Conservation (phyloP, 2,888 invertebrate species). For the Dolichomitus sp. region DNA sequence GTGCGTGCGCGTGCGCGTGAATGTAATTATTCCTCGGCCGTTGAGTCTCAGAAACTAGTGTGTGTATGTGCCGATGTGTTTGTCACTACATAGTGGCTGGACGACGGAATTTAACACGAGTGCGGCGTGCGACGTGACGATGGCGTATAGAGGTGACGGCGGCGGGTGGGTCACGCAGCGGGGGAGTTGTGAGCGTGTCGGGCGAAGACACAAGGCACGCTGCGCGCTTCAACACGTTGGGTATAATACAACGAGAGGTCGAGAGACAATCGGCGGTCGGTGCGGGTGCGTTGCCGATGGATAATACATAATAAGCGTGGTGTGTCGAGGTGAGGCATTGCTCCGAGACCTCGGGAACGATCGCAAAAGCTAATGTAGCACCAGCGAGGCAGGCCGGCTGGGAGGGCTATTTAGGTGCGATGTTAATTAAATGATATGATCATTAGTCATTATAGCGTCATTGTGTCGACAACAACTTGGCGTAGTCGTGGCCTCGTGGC, state of each 20-base stretch:
- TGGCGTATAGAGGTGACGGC: constrained; percentile 27
- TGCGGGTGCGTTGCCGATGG: constrained; percentile 69
- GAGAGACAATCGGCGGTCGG: constrained; percentile 73
- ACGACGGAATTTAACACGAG: constrained; percentile 82
- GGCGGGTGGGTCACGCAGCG: constrained; percentile 14
- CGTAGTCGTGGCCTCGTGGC: constrained; percentile 60
- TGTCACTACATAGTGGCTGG: constrained; percentile 65
- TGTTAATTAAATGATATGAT: constrained; percentile 86
- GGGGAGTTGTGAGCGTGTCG: constrained; percentile 78
- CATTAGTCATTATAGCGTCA: constrained; percentile 85
- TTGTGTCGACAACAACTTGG: constrained; percentile 81
- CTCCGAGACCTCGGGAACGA: constrained; percentile 59
- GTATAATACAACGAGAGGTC: constrained; percentile 12
- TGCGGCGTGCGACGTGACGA: constrained; percentile 58
- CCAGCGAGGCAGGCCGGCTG: constrained; percentile 77
- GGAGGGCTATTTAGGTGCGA: constrained; percentile 82
- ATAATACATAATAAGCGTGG: constrained; percentile 84
- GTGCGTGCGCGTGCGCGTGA: neutral
- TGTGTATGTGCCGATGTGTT: constrained; percentile 25
- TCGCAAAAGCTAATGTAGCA: constrained; percentile 70
- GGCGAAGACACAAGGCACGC: constrained; percentile 73
- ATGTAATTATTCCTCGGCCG: constrained; percentile 15
- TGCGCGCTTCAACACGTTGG: constrained; percentile 75
- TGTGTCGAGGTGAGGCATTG: constrained; percentile 55
- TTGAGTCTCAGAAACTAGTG: constrained; percentile 10